phyloP scores from a whole-genome alignment of 1,140 invertebrate species.

The Listronotus bonariensis region DNA sequence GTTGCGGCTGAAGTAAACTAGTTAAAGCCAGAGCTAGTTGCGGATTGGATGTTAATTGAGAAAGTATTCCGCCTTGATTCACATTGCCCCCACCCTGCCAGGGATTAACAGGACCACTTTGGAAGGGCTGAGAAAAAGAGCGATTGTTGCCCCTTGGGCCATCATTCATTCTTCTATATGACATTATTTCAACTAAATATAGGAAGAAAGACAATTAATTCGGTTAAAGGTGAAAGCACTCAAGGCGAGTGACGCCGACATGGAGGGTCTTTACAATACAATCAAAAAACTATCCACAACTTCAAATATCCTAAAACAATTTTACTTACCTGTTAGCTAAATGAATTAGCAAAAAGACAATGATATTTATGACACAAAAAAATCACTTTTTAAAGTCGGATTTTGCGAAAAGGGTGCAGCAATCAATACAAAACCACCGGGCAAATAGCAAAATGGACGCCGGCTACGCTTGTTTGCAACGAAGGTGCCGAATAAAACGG shows the following conservation, averaged over 20 bases:
- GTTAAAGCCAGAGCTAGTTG: slow-evolving; percentile 55
- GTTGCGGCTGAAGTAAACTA: slow-evolving; percentile 53
- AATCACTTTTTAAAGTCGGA: too few relatives aligned
- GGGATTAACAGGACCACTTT: slow-evolving; percentile 50
- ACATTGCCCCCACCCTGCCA: slow-evolving; percentile 51
- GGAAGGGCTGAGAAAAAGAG: slow-evolving; percentile 51
- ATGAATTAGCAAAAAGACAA: too few relatives aligned
- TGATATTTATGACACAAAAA: too few relatives aligned
- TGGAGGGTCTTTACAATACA: not conserved
- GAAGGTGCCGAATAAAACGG: too few relatives aligned
- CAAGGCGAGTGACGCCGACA: slow-evolving; percentile 22
- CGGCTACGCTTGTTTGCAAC: too few relatives aligned
- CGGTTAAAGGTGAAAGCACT: slow-evolving; percentile 14
- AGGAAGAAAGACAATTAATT: slow-evolving; percentile 38
- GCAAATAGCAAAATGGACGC: too few relatives aligned
- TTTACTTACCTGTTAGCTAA: too few relatives aligned
- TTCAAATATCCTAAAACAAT: too few relatives aligned
- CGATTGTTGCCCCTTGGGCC: slow-evolving; percentile 46
- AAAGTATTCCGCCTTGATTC: slow-evolving; percentile 44
- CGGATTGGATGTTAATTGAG: slow-evolving; percentile 49
- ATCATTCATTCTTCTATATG: slow-evolving; percentile 52
- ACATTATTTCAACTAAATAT: slow-evolving; percentile 49
- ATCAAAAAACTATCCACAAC: too few relatives aligned
- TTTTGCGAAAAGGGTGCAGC: too few relatives aligned
- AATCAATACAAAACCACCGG: too few relatives aligned